phyloP scores from a whole-genome alignment of 1,140 invertebrate genomes.

The Carcinoscorpius rotundicauda region DNA sequence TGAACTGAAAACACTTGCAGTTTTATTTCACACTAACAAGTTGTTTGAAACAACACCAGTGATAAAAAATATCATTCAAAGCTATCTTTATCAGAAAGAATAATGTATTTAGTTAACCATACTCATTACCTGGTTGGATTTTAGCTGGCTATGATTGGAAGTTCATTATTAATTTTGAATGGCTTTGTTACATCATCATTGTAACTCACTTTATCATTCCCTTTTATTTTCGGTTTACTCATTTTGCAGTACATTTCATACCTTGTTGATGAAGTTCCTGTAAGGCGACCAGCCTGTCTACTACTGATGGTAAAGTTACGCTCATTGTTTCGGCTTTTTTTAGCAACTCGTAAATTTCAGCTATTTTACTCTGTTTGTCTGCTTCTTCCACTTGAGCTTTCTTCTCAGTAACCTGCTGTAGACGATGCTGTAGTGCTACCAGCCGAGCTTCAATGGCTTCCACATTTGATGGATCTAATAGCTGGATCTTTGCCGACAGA shows the following conservation, averaged over 20 bases:
- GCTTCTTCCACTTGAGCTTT: slow-evolving; percentile 50
- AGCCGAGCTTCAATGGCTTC: slow-evolving; percentile 69
- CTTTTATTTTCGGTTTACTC: too few relatives aligned
- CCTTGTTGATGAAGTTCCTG: slow-evolving; percentile 80
- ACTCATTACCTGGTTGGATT: too few relatives aligned
- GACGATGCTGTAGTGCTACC: slow-evolving; percentile 53
- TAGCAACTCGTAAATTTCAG: slow-evolving; percentile 70
- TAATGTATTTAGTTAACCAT: too few relatives aligned
- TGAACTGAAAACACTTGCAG: too few relatives aligned
- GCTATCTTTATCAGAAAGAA: too few relatives aligned
- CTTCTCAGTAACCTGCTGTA: slow-evolving; percentile 59
- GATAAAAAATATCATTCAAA: too few relatives aligned
- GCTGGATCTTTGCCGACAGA: slow-evolving; percentile 56
- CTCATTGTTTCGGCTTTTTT: slow-evolving; percentile 69
- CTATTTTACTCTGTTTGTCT: slow-evolving; percentile 63
- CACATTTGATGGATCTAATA: slow-evolving; percentile 66
- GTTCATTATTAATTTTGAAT: too few relatives aligned
- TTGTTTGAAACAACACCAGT: too few relatives aligned
- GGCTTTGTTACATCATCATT: too few relatives aligned
- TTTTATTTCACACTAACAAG: too few relatives aligned
- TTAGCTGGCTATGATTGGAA: too few relatives aligned
- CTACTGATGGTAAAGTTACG: slow-evolving; percentile 59
- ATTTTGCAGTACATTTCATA: slow-evolving; percentile 29
- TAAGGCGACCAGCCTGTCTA: slow-evolving; percentile 67
- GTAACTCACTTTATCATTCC: too few relatives aligned